Evolutionary conservation across 2,888 invertebrate species (phyloP).

Genomic region (Branchellion lobata): DNA sequence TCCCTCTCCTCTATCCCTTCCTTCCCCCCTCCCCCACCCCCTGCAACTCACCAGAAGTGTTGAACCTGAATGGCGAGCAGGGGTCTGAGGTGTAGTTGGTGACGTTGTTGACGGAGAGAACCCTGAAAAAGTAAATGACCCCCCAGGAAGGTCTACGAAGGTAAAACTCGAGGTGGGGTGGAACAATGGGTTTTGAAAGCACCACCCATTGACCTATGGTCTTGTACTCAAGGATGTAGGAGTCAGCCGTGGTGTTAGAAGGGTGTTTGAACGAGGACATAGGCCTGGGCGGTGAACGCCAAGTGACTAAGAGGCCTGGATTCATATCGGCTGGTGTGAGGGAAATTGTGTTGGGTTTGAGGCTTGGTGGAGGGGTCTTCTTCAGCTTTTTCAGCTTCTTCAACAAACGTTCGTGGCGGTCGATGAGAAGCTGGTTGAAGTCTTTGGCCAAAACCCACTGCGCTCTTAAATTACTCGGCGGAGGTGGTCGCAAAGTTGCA

Average conservation of each 20-base stretch:
- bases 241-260: conserved; percentile 16
- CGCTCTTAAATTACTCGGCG: neutral
- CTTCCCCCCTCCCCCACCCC: neutral
- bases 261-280: neutral
- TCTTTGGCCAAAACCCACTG: neutral
- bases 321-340: neutral
- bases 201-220: conserved; percentile 35
- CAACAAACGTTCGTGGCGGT: neutral
- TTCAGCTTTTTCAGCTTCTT: neutral
- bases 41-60: conserved; percentile 39
- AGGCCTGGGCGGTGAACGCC: neutral
- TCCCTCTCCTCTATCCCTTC: neutral
- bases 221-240: conserved; percentile 35
- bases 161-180: conserved; percentile 16
- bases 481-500: neutral
- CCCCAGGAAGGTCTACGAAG: conserved; percentile 36
- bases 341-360: no score
- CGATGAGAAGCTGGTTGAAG: neutral
- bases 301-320: conserved; percentile 21
- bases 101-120: conserved; percentile 22
- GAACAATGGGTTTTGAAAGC: conserved; percentile 13
- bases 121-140: conserved; percentile 32
- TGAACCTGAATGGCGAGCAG: neutral
- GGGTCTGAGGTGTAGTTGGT: conserved; percentile 5
- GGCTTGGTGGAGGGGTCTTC: no score